Percentiles rank a stretch among this genome's conserved stretches.
Conservation (phyloP, 2,888 invertebrate genomes). For the Hydrotaea cyrtoneurina region DNA sequence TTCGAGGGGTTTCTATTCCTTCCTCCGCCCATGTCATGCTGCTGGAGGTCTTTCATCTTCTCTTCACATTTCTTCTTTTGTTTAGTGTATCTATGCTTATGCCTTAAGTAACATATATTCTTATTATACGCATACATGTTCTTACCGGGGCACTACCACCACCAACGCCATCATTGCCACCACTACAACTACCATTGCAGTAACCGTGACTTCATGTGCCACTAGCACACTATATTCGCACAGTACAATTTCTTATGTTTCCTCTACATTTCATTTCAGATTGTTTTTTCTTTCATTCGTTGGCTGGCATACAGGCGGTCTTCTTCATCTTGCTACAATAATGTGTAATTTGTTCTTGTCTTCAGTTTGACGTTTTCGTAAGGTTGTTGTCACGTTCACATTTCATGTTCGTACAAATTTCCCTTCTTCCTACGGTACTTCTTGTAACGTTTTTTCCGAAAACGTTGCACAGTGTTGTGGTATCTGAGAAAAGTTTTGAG, state of each 20-base stretch:
- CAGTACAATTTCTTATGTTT: constrained; percentile 17
- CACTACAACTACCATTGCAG: neutral
- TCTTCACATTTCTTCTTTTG: neutral
- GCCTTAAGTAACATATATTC: constrained; percentile 19
- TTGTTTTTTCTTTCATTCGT: neutral
- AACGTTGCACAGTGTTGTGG: neutral
- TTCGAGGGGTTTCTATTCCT: no score
- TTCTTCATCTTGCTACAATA: constrained; percentile 43
- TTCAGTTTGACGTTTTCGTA: constrained; percentile 66
- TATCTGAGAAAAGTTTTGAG: neutral
- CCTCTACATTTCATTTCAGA: constrained; percentile 29
- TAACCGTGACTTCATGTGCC: neutral
- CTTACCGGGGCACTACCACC: neutral
- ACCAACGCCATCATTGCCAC: neutral
- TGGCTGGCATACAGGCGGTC: neutral
- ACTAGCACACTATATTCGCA: neutral
- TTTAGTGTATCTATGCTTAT: neutral
- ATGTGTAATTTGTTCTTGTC: constrained; percentile 67
- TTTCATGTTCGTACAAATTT: constrained; percentile 62
- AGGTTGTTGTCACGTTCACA: constrained; percentile 67
- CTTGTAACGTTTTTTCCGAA: neutral
- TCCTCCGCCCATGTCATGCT: no score
- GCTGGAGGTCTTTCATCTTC: neutral
- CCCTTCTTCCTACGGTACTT: constrained; percentile 4
- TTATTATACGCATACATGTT: constrained; percentile 11